These are phyloP conservation scores for Himalopsyche kuldschensis DNA, from an alignment of 2,888 invertebrate species.

Conservation along the genomic window DNA sequence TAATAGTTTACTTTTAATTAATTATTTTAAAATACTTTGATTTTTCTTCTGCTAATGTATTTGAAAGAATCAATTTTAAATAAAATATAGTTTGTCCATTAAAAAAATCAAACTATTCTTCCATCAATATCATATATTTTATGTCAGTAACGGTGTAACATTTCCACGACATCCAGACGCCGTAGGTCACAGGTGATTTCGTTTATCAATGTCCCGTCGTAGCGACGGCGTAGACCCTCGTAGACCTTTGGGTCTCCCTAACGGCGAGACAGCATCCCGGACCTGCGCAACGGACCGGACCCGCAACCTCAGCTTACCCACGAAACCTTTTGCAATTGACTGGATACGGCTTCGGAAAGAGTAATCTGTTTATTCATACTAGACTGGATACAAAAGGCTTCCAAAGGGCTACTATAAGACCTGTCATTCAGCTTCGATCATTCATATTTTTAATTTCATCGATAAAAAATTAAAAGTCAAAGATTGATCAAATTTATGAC, in stretches of 20 bases:
- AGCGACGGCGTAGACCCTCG: conserved; percentile 15
- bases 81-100: too few relatives aligned
- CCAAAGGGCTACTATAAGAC: too few relatives aligned
- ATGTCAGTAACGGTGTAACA: neutral
- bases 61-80: too few relatives aligned
- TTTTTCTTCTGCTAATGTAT: too few relatives aligned
- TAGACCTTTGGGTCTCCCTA: neutral
- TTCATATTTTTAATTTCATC: too few relatives aligned
- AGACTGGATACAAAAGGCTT: neutral
- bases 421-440: too few relatives aligned
- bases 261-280: conserved; percentile 11
- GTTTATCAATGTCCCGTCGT: conserved; percentile 12
- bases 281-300: conserved; percentile 11
- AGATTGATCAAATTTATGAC: too few relatives aligned
- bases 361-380: neutral
- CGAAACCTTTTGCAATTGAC: neutral
- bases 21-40: too few relatives aligned
- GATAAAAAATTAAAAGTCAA: too few relatives aligned
- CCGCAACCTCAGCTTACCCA: neutral
- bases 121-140: too few relatives aligned
- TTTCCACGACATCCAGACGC: neutral
- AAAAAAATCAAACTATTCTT: too few relatives aligned
- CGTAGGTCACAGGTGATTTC: conserved; percentile 4
- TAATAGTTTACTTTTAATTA: too few relatives aligned
- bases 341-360: neutral